Conservation (phyloP, 2,888 invertebrate species). For the Uloborus plumipes region DNA sequence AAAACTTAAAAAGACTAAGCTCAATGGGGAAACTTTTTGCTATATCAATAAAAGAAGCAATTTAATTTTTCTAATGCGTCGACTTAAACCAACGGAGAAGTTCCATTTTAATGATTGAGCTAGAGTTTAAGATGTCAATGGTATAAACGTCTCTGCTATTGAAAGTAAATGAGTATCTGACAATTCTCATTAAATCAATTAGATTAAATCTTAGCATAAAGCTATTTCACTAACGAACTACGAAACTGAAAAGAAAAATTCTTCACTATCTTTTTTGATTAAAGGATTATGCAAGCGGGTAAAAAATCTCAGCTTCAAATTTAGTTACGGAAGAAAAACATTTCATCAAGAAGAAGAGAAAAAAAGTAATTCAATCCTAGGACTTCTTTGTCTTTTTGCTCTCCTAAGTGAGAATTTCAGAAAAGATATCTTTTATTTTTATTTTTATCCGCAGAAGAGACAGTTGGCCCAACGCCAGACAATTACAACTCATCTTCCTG, state of each 20-base stretch:
- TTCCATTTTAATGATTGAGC: too few relatives aligned
- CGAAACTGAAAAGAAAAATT: slow-evolving; percentile 8
- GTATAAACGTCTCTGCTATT: too few relatives aligned
- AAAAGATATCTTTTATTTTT: slow-evolving; percentile 34
- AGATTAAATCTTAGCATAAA: too few relatives aligned
- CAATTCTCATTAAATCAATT: too few relatives aligned
- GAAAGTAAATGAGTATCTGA: too few relatives aligned
- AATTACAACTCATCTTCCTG: slow-evolving; percentile 60
- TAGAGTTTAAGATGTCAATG: too few relatives aligned
- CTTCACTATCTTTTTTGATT: slow-evolving; percentile 10
- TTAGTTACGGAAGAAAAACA: slow-evolving; percentile 31
- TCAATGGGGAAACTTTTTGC: too few relatives aligned
- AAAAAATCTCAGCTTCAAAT: slow-evolving; percentile 6
- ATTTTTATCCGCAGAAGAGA: slow-evolving; percentile 19
- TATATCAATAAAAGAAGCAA: too few relatives aligned
- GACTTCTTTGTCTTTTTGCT: slow-evolving; percentile 46
- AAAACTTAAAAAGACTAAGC: too few relatives aligned
- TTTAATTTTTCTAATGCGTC: too few relatives aligned
- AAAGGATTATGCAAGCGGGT: slow-evolving; percentile 1
- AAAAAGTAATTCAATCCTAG: slow-evolving; percentile 3
- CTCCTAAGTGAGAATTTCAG: slow-evolving; percentile 30
- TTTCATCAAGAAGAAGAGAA: slow-evolving; percentile 13
- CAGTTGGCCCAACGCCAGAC: slow-evolving; percentile 44
- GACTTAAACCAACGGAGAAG: too few relatives aligned
- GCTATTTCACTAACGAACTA: not conserved